These are phyloP conservation scores for Pecten maximus DNA, from an alignment of 2,888 invertebrate species.

Conservation along the genomic window DNA sequence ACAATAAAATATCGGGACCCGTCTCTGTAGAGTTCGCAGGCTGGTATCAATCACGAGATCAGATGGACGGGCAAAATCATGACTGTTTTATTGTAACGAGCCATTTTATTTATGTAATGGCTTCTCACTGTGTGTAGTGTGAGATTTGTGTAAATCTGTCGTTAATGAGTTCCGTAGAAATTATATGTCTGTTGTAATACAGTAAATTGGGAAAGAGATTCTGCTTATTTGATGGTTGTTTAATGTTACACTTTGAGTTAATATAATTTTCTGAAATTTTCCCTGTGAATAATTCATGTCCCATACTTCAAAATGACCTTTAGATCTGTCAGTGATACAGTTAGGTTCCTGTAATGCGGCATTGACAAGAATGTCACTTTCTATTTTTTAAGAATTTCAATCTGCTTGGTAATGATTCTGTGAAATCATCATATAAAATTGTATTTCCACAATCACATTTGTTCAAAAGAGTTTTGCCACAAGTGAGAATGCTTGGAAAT, in stretches of 20 bases:
- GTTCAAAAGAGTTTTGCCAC: neutral
- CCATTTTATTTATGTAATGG: neutral
- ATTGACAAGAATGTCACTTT: neutral
- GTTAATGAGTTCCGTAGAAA: neutral
- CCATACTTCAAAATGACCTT: too few relatives aligned
- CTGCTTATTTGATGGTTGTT: too few relatives aligned
- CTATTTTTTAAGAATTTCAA: neutral
- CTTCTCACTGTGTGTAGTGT: neutral
- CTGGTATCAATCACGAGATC: neutral
- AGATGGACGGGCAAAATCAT: neutral
- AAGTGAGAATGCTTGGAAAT: neutral
- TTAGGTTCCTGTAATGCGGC: neutral
- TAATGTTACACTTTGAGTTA: too few relatives aligned
- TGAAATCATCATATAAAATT: neutral
- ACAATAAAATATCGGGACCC: neutral
- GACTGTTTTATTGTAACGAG: neutral
- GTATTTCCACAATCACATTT: conserved; percentile 14
- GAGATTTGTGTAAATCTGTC: neutral
- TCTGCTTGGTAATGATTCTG: neutral
- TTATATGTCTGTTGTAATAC: neutral
- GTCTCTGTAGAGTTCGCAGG: neutral
- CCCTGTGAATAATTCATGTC: too few relatives aligned
- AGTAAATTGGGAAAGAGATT: too few relatives aligned
- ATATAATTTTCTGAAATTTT: too few relatives aligned
- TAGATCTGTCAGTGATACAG: too few relatives aligned